These are phyloP conservation scores for Rhagonycha lutea DNA, from an alignment of 2,888 invertebrate genomes.

Conservation along the genomic window DNA sequence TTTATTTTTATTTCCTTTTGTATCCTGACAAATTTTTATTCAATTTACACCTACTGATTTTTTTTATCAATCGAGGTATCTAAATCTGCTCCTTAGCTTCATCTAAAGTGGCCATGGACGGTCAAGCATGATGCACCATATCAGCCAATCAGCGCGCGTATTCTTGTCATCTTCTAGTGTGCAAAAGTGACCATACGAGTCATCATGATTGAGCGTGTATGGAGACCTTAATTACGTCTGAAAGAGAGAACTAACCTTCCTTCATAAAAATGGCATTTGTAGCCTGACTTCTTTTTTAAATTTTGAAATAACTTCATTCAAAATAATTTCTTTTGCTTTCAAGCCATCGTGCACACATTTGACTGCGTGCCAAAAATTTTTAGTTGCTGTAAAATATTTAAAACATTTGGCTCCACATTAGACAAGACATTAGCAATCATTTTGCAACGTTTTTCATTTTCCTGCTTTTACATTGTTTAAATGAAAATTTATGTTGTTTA, in stretches of 20 bases:
- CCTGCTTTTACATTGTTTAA: not conserved
- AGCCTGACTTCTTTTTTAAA: not conserved
- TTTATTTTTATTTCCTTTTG: conserved; percentile 7
- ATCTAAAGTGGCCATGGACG: not conserved
- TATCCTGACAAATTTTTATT: not conserved
- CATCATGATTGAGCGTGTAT: too few relatives aligned
- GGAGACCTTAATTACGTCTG: too few relatives aligned
- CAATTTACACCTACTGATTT: not conserved
- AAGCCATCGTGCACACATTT: not conserved
- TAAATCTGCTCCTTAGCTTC: not conserved
- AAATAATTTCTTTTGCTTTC: not conserved
- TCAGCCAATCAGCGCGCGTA: too few relatives aligned
- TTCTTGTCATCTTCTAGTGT: too few relatives aligned
- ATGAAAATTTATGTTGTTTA: not conserved
- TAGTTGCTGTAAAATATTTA: not conserved
- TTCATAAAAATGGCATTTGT: too few relatives aligned
- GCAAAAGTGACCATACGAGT: too few relatives aligned
- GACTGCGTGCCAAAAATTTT: not conserved
- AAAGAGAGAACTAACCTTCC: too few relatives aligned
- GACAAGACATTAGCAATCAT: not conserved
- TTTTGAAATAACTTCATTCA: not conserved
- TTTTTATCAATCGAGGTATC: not conserved
- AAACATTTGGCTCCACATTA: not conserved
- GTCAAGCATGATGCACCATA: not conserved
- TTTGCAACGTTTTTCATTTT: not conserved